These are phyloP conservation scores for Tenthredo amoena DNA, from an alignment of 2,888 invertebrate species.

Conservation along the genomic window DNA sequence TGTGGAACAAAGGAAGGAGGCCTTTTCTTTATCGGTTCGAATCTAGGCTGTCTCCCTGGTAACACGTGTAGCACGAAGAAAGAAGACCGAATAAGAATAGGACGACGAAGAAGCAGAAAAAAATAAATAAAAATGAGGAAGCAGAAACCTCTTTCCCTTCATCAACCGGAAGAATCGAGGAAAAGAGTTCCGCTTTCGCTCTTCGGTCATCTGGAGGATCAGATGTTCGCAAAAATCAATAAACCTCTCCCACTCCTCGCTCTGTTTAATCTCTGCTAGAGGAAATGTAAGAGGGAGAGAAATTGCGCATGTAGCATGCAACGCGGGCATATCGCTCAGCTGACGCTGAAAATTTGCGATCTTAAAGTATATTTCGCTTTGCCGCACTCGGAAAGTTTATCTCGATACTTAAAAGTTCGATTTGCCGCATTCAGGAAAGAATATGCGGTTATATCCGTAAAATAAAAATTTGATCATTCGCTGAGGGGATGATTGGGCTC, in stretches of 20 bases:
- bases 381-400: background rate
- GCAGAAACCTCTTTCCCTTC: background rate
- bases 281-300: background rate
- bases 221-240: conserved; percentile 23
- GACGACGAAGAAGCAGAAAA: background rate
- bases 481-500: background rate
- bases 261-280: background rate
- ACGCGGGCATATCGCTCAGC: background rate
- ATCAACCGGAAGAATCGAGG: background rate
- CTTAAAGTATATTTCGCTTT: background rate
- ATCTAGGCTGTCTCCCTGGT: conserved; percentile 43
- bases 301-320: conserved; percentile 9
- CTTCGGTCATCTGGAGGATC: background rate
- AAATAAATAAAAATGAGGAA: background rate
- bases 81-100: background rate
- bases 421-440: background rate
- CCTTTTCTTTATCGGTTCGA: conserved; percentile 2
- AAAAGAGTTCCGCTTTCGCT: background rate
- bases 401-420: background rate
- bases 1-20: conserved; percentile 1
- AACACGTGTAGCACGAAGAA: conserved; percentile 10
- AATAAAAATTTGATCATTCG: background rate
- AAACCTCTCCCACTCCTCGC: background rate
- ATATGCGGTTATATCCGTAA: too few species aligned
- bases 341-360: conserved; percentile 1